Conservation (phyloP, 2,888 invertebrate species). For the Drosophila ustulata region DNA sequence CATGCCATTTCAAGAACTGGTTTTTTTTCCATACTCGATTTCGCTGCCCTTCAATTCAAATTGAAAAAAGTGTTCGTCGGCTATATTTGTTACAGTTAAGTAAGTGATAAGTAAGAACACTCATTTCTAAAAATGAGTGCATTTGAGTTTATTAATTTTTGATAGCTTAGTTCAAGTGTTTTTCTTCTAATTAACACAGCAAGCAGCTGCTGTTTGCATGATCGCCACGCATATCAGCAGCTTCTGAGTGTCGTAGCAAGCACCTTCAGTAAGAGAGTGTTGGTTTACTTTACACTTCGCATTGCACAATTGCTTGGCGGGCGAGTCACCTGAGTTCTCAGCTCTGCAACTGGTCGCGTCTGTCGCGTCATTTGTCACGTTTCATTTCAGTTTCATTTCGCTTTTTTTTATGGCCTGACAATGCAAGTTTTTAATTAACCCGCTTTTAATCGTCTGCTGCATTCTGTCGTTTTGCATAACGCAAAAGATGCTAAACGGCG, state of each 20-base stretch:
- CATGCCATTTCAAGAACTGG: slow-evolving; percentile 46
- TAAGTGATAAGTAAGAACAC: slow-evolving; percentile 3
- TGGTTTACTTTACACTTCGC: neutral
- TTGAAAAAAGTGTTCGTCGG: neutral
- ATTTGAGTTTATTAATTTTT: neutral
- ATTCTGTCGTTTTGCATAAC: slow-evolving; percentile 45
- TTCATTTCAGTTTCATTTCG: slow-evolving; percentile 52
- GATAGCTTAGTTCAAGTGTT: neutral
- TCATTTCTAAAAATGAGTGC: neutral
- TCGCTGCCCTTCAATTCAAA: slow-evolving; percentile 14
- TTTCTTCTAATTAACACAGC: slow-evolving; percentile 6
- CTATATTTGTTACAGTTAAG: neutral
- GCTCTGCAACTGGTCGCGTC: neutral
- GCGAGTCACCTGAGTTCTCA: slow-evolving; percentile 34
- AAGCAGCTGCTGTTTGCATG: slow-evolving; percentile 4
- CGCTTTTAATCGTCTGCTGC: slow-evolving; percentile 37
- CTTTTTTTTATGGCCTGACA: slow-evolving; percentile 29
- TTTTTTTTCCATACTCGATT: slow-evolving; percentile 22
- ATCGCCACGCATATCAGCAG: neutral
- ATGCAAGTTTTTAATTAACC: slow-evolving; percentile 56
- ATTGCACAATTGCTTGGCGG: slow-evolving; percentile 4
- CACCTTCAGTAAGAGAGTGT: neutral
- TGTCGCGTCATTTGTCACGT: slow-evolving; percentile 67
- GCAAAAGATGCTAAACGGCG: slow-evolving; percentile 28
- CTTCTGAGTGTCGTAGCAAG: slow-evolving; percentile 1